A percentile compares a stretch with the other conserved stretches of the same genome.
Conservation (phyloP, 2,113 vertebrate genomes). For the Microtus richardsoni region DNA sequence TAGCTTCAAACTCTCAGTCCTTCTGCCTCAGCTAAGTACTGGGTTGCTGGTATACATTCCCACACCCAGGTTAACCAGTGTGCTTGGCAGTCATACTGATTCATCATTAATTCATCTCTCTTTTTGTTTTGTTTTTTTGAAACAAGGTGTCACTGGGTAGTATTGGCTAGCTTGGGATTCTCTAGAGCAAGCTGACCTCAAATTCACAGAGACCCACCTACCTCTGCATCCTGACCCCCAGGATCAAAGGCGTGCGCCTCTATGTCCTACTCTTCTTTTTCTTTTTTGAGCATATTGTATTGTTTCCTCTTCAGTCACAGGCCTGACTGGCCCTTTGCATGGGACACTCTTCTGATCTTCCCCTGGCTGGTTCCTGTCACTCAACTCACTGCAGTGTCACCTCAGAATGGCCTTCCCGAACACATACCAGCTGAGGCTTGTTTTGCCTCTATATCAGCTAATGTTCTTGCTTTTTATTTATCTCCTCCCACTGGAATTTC, state of each 20-base stretch:
- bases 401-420: constrained; percentile 22
- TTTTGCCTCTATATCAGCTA: background rate
- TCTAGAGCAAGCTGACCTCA: background rate
- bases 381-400: constrained; percentile 5
- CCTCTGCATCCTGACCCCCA: background rate
- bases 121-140: too few species aligned
- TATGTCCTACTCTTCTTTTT: background rate
- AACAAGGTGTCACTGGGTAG: background rate
- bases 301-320: constrained; percentile 30
- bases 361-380: background rate
- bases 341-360: background rate
- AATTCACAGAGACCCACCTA: background rate
- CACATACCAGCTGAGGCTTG: background rate
- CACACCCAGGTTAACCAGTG: too few species aligned
- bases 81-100: too few species aligned
- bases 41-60: too few species aligned
- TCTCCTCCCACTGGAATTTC: background rate
- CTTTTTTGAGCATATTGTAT: background rate
- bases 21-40: too few species aligned
- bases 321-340: background rate
- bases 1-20: too few species aligned
- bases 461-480: constrained; percentile 24
- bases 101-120: too few species aligned
- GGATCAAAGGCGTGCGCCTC: background rate
- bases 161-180: background rate